These are phyloP conservation scores for Gila robusta DNA, from an alignment of 2,797 vertebrate genomes.

Conservation along the genomic window DNA sequence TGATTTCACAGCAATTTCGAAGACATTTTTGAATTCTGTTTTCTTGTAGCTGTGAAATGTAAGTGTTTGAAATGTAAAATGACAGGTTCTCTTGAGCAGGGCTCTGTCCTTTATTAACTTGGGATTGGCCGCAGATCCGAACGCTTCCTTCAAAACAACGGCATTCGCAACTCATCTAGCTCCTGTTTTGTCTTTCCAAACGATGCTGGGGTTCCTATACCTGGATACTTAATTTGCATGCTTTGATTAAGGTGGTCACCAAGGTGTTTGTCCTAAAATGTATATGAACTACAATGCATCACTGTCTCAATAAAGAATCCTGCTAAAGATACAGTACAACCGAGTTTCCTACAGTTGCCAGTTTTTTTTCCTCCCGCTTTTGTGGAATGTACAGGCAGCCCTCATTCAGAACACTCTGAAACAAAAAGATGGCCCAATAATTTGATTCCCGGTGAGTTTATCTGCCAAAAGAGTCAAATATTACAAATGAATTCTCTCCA, in stretches of 20 bases:
- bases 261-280: too few relatives aligned
- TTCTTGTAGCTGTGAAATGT: constrained; percentile 5
- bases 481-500: constrained; percentile 50
- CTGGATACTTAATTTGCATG: too few relatives aligned
- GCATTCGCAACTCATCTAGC: not conserved
- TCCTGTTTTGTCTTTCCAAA: not conserved
- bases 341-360: not conserved
- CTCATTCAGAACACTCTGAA: constrained; percentile 37
- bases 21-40: not conserved
- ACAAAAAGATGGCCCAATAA: constrained; percentile 37
- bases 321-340: too few relatives aligned
- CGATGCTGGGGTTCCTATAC: too few relatives aligned
- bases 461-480: constrained; percentile 49
- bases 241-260: too few relatives aligned
- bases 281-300: too few relatives aligned
- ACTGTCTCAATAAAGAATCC: too few relatives aligned
- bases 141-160: not conserved
- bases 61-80: constrained; percentile 36
- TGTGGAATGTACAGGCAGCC: constrained; percentile 45
- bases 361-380: not conserved
- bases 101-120: not conserved
- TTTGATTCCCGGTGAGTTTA: constrained; percentile 62
- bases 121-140: not conserved
- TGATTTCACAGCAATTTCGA: constrained; percentile 10
- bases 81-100: not conserved